These are phyloP conservation scores for Shinisaurus crocodilurus DNA, from an alignment of 2,113 vertebrate genomes.

Conservation along the genomic window DNA sequence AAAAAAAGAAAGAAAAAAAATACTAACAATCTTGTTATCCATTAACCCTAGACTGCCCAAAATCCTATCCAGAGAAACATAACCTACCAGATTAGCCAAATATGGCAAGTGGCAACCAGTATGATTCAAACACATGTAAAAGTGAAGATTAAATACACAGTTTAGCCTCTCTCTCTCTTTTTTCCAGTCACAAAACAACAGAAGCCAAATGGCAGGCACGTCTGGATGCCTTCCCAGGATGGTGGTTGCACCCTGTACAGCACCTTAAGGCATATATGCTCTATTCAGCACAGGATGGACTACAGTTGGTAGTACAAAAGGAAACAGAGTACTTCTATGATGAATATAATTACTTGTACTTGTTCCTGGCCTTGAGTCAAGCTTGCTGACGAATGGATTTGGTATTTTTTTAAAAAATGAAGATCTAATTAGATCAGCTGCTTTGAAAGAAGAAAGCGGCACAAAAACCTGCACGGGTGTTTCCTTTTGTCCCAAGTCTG, in stretches of 20 bases:
- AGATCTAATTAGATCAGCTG: conserved; percentile 59
- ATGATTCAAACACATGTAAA: not conserved
- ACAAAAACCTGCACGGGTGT: conserved; percentile 68
- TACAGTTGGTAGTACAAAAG: conserved; percentile 28
- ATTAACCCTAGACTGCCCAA: not conserved
- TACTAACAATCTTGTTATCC: conserved; percentile 20
- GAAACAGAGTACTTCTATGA: not conserved
- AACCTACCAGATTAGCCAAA: conserved; percentile 12
- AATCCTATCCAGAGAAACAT: conserved; percentile 10
- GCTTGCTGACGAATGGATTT: not conserved
- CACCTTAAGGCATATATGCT: not conserved
- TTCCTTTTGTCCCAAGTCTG: conserved; percentile 70
- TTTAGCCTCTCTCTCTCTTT: conserved; percentile 25
- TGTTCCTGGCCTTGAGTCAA: conserved; percentile 40
- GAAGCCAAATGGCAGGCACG: conserved; percentile 34
- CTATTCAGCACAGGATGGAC: conserved; percentile 44
- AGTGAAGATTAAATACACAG: conserved; percentile 4
- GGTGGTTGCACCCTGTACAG: conserved; percentile 25
- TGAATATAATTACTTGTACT: conserved; percentile 30
- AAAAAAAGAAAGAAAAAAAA: not conserved
- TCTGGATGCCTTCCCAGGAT: not conserved
- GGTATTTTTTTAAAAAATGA: conserved; percentile 53
- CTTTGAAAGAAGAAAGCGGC: conserved; percentile 64
- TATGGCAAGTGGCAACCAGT: conserved; percentile 10
- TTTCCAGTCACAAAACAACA: conserved; percentile 9